phyloP scores from a whole-genome alignment of 2,113 vertebrate species.

The Nibea albiflora region DNA sequence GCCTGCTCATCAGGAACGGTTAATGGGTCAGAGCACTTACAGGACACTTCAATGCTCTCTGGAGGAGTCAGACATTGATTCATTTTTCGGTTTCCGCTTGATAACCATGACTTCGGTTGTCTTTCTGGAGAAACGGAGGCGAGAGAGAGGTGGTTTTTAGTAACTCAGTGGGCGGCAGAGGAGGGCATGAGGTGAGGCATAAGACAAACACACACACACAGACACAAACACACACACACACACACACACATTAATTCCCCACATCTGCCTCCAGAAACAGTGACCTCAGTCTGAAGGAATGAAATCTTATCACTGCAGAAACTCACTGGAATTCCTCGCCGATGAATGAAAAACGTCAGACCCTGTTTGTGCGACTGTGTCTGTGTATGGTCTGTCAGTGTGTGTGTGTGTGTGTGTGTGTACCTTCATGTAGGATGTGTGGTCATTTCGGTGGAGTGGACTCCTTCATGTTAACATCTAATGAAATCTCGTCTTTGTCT shows the following conservation, averaged over 20 bases:
- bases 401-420: slow-evolving; percentile 35
- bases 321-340: slow-evolving; percentile 73
- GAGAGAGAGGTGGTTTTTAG: slow-evolving; percentile 11
- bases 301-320: slow-evolving; percentile 81
- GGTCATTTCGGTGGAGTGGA: slow-evolving; percentile 46
- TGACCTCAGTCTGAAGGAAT: slow-evolving; percentile 79
- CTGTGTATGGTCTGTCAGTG: slow-evolving; percentile 43
- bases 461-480: slow-evolving; percentile 45
- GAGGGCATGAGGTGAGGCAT: slow-evolving; percentile 23
- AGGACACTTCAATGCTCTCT: no score
- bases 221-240: no score
- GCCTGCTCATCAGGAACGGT: no score
- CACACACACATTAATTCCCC: slow-evolving; percentile 13
- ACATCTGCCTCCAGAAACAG: slow-evolving; percentile 52
- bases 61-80: no score
- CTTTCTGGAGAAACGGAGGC: not conserved
- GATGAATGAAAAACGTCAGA: slow-evolving; percentile 67
- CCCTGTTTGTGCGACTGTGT: slow-evolving; percentile 67
- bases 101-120: not conserved
- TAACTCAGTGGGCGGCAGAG: slow-evolving; percentile 12
- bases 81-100: not conserved
- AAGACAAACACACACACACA: slow-evolving; percentile 25
- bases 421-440: slow-evolving; percentile 25
- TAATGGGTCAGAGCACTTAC: no score
- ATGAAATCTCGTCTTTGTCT: slow-evolving; percentile 45